phyloP scores from a whole-genome alignment of 2,113 vertebrate genomes.

The Sinocyclocheilus grahami region DNA sequence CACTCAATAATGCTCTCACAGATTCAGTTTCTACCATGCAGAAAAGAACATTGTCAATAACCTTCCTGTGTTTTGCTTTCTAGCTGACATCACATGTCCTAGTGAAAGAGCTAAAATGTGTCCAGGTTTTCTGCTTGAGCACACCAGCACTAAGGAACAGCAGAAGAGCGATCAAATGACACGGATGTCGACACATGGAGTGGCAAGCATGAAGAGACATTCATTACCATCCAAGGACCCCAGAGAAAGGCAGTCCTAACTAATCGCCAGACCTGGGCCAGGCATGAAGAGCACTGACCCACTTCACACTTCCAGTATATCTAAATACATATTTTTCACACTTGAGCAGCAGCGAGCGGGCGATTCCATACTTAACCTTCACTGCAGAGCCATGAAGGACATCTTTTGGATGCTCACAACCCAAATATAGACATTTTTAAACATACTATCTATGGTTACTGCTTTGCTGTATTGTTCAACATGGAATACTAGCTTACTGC shows the following conservation, averaged over 20 bases:
- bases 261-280: slow-evolving; percentile 30
- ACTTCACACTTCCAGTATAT: slow-evolving; percentile 52
- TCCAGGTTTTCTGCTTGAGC: slow-evolving; percentile 3
- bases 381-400: neutral
- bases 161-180: slow-evolving; percentile 23
- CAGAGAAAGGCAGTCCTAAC: slow-evolving; percentile 40
- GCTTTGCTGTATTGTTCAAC: neutral
- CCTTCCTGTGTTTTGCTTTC: neutral
- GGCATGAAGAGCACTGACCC: slow-evolving; percentile 49
- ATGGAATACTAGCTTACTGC: neutral
- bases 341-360: slow-evolving; percentile 28
- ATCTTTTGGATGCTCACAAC: neutral
- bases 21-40: neutral
- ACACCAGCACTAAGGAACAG: neutral
- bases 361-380: slow-evolving; percentile 27
- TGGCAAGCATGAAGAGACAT: slow-evolving; percentile 32
- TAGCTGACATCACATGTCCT: neutral
- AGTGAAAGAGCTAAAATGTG: neutral
- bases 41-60: neutral
- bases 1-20: neutral
- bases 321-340: slow-evolving; percentile 57
- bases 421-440: neutral
- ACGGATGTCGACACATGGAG: neutral
- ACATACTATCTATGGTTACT: neutral
- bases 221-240: slow-evolving; percentile 35